These are phyloP conservation scores for Phylloscopus collybita DNA, from an alignment of 2,797 vertebrate genomes.

Conservation along the genomic window DNA sequence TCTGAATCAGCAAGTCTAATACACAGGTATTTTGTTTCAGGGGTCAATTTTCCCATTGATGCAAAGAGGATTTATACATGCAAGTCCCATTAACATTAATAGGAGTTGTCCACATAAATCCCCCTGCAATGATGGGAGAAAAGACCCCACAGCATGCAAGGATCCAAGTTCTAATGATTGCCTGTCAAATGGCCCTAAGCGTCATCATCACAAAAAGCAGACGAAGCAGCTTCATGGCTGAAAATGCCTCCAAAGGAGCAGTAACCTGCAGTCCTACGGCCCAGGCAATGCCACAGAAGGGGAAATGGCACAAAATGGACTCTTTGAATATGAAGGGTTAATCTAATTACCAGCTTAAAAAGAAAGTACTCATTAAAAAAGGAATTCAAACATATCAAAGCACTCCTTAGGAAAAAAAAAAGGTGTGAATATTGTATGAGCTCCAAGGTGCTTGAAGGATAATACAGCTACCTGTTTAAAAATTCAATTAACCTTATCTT, in stretches of 20 bases:
- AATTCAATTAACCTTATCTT: slow-evolving; percentile 80
- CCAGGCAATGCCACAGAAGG: slow-evolving; percentile 15
- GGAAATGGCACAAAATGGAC: slow-evolving; percentile 16
- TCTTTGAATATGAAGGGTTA: slow-evolving; percentile 47
- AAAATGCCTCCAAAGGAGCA: slow-evolving; percentile 30
- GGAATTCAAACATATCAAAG: slow-evolving; percentile 72
- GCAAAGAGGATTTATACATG: slow-evolving; percentile 72
- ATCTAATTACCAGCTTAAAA: slow-evolving; percentile 59
- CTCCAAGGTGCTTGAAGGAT: slow-evolving; percentile 76
- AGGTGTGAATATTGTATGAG: slow-evolving; percentile 72
- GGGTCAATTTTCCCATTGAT: slow-evolving; percentile 65
- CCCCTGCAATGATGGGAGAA: slow-evolving; percentile 33
- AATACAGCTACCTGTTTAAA: slow-evolving; percentile 76
- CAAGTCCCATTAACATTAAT: slow-evolving; percentile 72
- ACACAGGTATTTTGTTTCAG: slow-evolving; percentile 12
- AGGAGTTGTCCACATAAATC: slow-evolving; percentile 68
- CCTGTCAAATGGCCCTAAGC: slow-evolving; percentile 72
- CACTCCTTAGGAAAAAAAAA: slow-evolving; percentile 48
- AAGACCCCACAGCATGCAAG: slow-evolving; percentile 57
- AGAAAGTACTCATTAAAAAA: slow-evolving; percentile 60
- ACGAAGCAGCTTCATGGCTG: slow-evolving; percentile 52
- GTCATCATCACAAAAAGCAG: slow-evolving; percentile 68
- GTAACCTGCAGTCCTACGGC: slow-evolving; percentile 17
- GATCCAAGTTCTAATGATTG: slow-evolving; percentile 71
- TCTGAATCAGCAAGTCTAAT: slow-evolving; percentile 48